Evolutionary conservation across 2,888 invertebrate species (phyloP), one percentile per base, ranked within the genome.

Genomic region (Tholera decimalis): DNA sequence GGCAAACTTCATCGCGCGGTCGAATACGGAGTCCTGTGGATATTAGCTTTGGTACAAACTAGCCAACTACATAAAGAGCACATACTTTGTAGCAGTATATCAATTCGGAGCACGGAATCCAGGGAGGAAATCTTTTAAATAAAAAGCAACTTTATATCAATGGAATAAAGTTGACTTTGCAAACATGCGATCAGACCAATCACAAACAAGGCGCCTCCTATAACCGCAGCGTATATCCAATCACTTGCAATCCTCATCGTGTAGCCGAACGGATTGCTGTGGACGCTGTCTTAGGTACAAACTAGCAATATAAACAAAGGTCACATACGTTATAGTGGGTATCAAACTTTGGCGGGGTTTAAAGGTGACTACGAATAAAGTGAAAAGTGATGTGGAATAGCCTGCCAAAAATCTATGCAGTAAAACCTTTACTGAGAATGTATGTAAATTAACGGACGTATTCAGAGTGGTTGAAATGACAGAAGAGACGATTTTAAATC

Each of bases 191-290:
- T 8, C 8, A 98, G 94, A 59, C 98, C 97, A 86, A 99, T 96
- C 53, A 99, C 97, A 65, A 98, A 92, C 85, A 98, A 97, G 85
- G 97, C 93, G 64, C 97, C 96, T 79, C 98, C 93, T 85, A 98
- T 96, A 93, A 98, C 98, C 58, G 98, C 97, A 50, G 97, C 98
- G 97, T 98, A 99, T 85, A 98, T 96, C 97, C 98, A 98, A 35
- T 98, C 97, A 83, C 97, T 97, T 71, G 98, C 97, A 88, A 97
- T 97, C 88, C 97, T 96, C 85, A 98, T 96, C 83, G 98, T 92
- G 83, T 97, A 97, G 86, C 97, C 97, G 92, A 98, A 95, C 95
- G 77, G 97, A 97, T 88, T 98, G 98, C 98, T 98, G 88, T 0
- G 71, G 58, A 47, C 8, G n/a, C 63, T 78, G 71, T 70, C 83